phyloP scores from a whole-genome alignment of 2,113 vertebrate genomes.

The Psilopsiagon aurifrons region DNA sequence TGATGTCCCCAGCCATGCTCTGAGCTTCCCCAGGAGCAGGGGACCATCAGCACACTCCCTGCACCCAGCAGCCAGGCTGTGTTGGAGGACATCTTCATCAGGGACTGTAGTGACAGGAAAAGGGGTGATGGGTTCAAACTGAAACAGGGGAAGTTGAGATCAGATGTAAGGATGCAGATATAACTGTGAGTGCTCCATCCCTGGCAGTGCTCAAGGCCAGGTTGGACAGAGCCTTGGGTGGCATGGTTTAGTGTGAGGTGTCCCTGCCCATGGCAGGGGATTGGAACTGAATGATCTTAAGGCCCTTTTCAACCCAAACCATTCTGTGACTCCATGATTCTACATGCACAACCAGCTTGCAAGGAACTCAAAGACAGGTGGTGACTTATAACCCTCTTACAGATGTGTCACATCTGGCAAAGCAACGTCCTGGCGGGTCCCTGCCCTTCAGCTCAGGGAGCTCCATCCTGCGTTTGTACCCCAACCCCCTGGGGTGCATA shows the following conservation, averaged over 20 bases:
- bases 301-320: background rate
- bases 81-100: background rate
- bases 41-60: background rate
- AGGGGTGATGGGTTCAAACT: background rate
- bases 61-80: background rate
- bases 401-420: background rate
- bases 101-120: background rate
- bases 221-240: background rate
- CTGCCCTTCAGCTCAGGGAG: background rate
- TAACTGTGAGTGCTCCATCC: background rate
- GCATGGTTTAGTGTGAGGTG: background rate
- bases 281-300: background rate
- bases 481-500: background rate
- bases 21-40: background rate
- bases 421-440: fast-evolving
- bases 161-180: background rate
- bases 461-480: background rate
- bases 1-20: fast-evolving
- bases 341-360: background rate
- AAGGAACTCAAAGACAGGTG: background rate
- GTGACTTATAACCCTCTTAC: background rate
- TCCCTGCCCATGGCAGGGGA: background rate
- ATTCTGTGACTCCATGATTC: background rate
- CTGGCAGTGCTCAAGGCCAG: background rate
- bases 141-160: background rate